Percentiles rank a stretch among this genome's conserved stretches.
These are phyloP conservation scores for Lophius piscatorius DNA, from an alignment of 2,113 vertebrate species.

Conservation along the genomic window DNA sequence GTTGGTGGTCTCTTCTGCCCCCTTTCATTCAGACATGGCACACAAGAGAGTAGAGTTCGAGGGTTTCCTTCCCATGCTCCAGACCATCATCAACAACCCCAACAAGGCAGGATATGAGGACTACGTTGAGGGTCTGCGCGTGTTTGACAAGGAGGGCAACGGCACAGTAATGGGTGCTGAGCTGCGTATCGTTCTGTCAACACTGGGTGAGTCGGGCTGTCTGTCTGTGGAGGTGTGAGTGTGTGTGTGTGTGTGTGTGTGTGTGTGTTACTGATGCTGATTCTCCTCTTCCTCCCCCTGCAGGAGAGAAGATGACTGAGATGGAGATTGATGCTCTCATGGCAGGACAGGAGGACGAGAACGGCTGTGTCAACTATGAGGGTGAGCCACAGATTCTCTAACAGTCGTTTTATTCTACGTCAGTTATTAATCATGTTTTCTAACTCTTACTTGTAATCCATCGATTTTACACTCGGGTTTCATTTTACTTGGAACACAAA, in stretches of 20 bases:
- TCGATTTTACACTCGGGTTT: too few species aligned
- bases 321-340: slow-evolving; percentile 92
- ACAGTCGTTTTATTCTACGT: too few species aligned
- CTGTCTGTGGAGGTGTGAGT: neutral
- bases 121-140: slow-evolving; percentile 98
- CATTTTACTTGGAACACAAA: too few species aligned
- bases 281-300: slow-evolving; percentile 34
- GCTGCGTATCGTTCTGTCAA: slow-evolving; percentile 95
- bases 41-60: slow-evolving; percentile 96
- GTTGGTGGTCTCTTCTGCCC: neutral
- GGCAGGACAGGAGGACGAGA: slow-evolving; percentile 96
- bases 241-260: neutral
- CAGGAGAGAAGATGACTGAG: slow-evolving; percentile 98
- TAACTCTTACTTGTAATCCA: too few species aligned
- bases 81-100: slow-evolving; percentile 94
- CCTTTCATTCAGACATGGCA: slow-evolving; percentile 83
- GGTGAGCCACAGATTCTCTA: slow-evolving; percentile 79
- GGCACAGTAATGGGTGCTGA: slow-evolving; percentile 99
- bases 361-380: slow-evolving; percentile 96
- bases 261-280: slow-evolving; percentile 8
- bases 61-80: slow-evolving; percentile 95
- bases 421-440: too few species aligned
- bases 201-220: slow-evolving; percentile 84
- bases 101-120: slow-evolving; percentile 93
- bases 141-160: slow-evolving; percentile 99